Base-by-base conservation (phyloP, 2,113 vertebrate species). In the Heterocephalus glaber region DNA sequence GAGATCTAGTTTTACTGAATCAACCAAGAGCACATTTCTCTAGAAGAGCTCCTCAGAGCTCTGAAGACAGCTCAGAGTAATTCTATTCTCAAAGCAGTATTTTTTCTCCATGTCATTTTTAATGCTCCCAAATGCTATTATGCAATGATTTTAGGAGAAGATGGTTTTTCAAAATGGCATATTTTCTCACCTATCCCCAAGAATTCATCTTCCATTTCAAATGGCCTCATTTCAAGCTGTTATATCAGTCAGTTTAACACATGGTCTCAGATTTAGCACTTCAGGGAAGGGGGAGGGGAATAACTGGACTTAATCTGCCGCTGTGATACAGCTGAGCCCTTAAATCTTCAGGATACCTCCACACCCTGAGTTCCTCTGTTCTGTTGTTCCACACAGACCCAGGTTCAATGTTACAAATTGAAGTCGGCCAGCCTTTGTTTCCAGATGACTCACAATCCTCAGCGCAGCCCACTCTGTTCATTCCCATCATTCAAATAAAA, bases 61-160 rank as follows among this genome's bases (percentile, higher is more conserved):
- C 87, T 60, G 63, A 92, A 89, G 60, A 87, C 66, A 90, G 79
- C 66, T 52, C 4, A 47, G 63, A 96, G 63, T 84, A 87, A 76
- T 86, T 84, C 92, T 79, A 7, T 95, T 95, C 92, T 81, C 33
- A 1, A 95, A 92, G 44, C 70, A 60, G 52, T 92, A 33, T 92
- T 95, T 94, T 90, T 96, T 80, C 92, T 93, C 63, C 74, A 0
- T 92, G 84, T 97, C 92, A 65, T 70, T 95, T 94, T 92, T 81
- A 92, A 92, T 44, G 92, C 84, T 77, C 19, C 88, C 1, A 28
- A 90, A 54, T 93, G 85, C 85, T 76, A 44, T 96, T 88, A 92
- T 38, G 87, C 90, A 89, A 82, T 20, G 92, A 89, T 66, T 97
- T 94, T 19, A 54, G 95, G 33, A 90, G 61, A 94, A 66, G 83